These are phyloP conservation scores for Limenitis camilla DNA, from an alignment of 2,888 invertebrate genomes.

Conservation along the genomic window DNA sequence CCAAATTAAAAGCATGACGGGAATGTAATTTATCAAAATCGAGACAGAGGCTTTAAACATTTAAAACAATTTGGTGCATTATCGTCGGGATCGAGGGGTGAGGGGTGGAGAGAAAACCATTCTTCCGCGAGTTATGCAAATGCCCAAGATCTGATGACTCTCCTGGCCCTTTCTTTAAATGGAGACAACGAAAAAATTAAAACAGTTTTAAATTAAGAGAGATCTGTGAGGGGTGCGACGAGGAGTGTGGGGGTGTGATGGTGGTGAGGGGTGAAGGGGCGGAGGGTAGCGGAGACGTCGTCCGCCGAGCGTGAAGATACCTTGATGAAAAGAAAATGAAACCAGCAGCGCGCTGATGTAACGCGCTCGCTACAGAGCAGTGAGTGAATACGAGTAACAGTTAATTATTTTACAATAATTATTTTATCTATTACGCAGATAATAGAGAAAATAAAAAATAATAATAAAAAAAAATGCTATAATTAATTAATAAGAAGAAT, in stretches of 20 bases:
- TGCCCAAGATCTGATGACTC: constrained; percentile 20
- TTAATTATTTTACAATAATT: not conserved
- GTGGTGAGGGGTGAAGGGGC: constrained; percentile 7
- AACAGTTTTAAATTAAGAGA: constrained; percentile 45
- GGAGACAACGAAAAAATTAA: constrained; percentile 36
- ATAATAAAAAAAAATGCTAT: no score
- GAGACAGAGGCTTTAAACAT: constrained; percentile 1
- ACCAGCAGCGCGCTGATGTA: constrained; percentile 31
- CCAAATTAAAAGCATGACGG: constrained; percentile 4
- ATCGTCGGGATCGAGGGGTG: not conserved
- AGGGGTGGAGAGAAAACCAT: not conserved
- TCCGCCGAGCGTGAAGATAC: constrained; percentile 52
- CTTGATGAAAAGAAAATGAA: constrained; percentile 65
- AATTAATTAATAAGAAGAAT: no score
- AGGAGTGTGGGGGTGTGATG: not conserved
- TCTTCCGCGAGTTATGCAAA: constrained; percentile 16
- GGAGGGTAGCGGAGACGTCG: constrained; percentile 32
- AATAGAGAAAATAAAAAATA: no score
- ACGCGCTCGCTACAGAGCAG: constrained; percentile 21
- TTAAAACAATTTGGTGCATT: not conserved
- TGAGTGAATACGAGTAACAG: not conserved
- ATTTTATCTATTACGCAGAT: not conserved
- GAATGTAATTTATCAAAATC: constrained; percentile 7
- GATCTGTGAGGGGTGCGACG: constrained; percentile 13
- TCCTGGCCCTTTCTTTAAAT: constrained; percentile 22